These are phyloP conservation scores for Ctenomys sociabilis DNA, from an alignment of 2,113 vertebrate species.

Conservation along the genomic window DNA sequence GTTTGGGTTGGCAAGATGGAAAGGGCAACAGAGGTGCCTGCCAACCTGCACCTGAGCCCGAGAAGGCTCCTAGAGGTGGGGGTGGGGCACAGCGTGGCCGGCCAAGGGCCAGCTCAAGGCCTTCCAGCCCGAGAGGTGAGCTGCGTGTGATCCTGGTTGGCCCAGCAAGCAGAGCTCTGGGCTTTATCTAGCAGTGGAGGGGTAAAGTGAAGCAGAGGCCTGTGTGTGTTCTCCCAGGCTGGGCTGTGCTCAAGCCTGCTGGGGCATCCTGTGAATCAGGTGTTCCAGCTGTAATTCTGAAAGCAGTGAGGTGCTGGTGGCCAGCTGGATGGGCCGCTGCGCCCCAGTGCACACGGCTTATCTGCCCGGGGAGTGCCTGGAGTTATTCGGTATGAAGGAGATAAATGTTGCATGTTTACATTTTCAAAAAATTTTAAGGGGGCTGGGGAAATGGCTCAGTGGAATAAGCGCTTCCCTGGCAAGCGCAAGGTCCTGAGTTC, in stretches of 20 bases:
- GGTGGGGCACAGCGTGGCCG: accelerated
- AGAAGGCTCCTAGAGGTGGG: neutral
- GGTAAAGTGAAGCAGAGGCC: neutral
- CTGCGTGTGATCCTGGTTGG: accelerated
- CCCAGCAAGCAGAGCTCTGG: neutral
- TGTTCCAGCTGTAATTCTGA: neutral
- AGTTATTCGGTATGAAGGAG: neutral
- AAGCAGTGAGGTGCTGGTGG: neutral
- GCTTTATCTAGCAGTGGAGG: neutral
- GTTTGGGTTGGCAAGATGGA: neutral
- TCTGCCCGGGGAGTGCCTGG: neutral
- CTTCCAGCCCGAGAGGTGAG: neutral
- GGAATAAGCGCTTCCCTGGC: too few relatives aligned
- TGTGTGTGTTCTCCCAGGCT: neutral
- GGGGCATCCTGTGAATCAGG: neutral
- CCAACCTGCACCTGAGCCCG: neutral
- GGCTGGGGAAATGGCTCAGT: too few relatives aligned
- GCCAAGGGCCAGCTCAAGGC: neutral
- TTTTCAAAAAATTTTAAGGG: neutral
- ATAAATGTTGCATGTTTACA: neutral
- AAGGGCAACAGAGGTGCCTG: neutral
- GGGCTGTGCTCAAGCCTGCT: neutral
- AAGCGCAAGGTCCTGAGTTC: too few relatives aligned
- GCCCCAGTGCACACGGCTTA: accelerated
- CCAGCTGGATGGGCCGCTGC: neutral